Base-by-base conservation (phyloP, 1,140 invertebrate species). In the Hycleus phaleratus region DNA sequence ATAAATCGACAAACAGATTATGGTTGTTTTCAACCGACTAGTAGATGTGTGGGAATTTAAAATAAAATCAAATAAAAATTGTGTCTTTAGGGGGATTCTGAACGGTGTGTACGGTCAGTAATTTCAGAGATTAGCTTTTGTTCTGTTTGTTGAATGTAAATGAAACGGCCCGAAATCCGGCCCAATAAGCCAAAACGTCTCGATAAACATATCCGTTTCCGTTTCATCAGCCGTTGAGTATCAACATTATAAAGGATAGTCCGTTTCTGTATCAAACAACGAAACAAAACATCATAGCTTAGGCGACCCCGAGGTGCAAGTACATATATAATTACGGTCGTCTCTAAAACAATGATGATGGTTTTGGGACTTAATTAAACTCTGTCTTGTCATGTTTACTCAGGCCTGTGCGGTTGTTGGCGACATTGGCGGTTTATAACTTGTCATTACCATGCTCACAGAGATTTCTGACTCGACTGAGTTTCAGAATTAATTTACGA, bases 301-400 rank as follows among this genome's bases (percentile, higher is more conserved):
- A 3, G 18, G 44, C 52, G 52, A 25, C 26, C 52, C 45, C 48
- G 66, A 65, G 67, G 65, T 65, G 63, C 59, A 56, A 61, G 56
- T 67, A 67, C 59, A 67, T 61, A 63, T 65, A 64, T 69, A 69
- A 69, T 68, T 61, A 64, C 56, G 50, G 50, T 26, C 48, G 60
- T 56, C 49, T 60, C 62, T 61, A 67, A 70, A 68, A 70, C 68
- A 70, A 70, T 70, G 64, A 70, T 65, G 66, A 70, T 65, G 66
- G 63, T 70, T 68, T 65, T 62, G 61, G 65, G 64, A 68, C 65
- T 70, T 70, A 70, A 70, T 70, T 70, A 68, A 68, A 69, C 61
- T 59, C 61, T 64, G 64, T 69, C 66, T 68, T 68, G 66, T 69
- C 66, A 68, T 68, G 68, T 69, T 68, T 69, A 64, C 50, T 52